Evolutionary conservation across 2,797 vertebrate species (phyloP).

Genomic region (Oryzias dopingdopingensis): DNA sequence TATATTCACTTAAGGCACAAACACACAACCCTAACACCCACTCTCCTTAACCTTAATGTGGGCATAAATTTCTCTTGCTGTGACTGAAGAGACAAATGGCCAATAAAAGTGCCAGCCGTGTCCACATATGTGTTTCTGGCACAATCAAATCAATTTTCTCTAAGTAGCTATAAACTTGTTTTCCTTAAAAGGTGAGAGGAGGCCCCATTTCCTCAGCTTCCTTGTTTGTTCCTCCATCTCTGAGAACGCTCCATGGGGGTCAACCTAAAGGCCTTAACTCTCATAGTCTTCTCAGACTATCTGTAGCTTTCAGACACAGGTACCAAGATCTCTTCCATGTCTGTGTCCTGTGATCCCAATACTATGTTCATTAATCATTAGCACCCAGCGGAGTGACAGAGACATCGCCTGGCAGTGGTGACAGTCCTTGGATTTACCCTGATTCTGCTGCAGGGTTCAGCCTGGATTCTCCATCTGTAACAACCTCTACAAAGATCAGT

Average conservation of each 20-base stretch:
- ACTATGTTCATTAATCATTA: conserved; percentile 87
- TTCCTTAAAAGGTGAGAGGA: conserved; percentile 90
- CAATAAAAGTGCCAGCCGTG: conserved; percentile 97
- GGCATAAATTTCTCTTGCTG: conserved; percentile 78
- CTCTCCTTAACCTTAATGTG: conserved; percentile 62
- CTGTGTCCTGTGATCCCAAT: conserved; percentile 75
- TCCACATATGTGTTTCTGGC: conserved; percentile 90
- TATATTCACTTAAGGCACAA: conserved; percentile 67
- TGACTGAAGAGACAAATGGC: conserved; percentile 83
- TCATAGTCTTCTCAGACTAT: conserved; percentile 86
- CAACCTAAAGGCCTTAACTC: conserved; percentile 83
- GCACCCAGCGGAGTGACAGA: conserved; percentile 78
- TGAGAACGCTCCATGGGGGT: conserved; percentile 80
- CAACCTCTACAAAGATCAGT: conserved; percentile 11
- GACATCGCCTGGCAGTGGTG: conserved; percentile 63
- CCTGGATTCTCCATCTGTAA: conserved; percentile 35
- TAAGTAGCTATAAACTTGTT: conserved; percentile 99
- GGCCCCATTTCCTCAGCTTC: conserved; percentile 83
- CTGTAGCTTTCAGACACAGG: conserved; percentile 70
- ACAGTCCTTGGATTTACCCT: conserved; percentile 47
- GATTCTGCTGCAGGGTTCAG: conserved; percentile 48
- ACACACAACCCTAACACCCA: conserved; percentile 56
- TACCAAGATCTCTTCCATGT: conserved; percentile 83
- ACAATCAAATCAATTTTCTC: conserved; percentile 99
- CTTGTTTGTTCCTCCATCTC: conserved; percentile 80